These are phyloP conservation scores for Sparus aurata DNA, from an alignment of 2,797 vertebrate species.

Conservation along the genomic window DNA sequence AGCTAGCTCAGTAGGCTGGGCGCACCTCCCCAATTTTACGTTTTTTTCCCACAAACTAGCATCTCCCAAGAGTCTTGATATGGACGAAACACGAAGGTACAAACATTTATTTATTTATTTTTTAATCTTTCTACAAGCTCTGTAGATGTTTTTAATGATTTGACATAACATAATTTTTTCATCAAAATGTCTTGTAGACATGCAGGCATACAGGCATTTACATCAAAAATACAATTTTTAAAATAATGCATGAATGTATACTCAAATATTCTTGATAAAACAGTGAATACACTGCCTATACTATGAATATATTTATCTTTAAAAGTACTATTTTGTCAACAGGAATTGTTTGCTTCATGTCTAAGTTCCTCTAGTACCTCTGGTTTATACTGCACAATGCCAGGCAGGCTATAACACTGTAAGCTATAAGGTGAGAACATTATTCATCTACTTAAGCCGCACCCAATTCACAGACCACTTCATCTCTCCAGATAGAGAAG, in stretches of 20 bases:
- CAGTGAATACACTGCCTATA: too few species aligned
- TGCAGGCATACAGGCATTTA: neutral
- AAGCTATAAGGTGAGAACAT: conserved; percentile 88
- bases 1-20: too few species aligned
- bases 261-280: neutral
- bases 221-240: neutral
- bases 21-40: too few species aligned
- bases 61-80: too few species aligned
- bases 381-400: neutral
- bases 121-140: too few species aligned
- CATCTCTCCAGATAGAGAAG: conserved; percentile 87
- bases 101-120: too few species aligned
- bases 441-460: conserved; percentile 89
- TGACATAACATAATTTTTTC: too few species aligned
- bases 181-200: too few species aligned
- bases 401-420: conserved; percentile 88
- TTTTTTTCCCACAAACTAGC: too few species aligned
- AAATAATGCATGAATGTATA: neutral
- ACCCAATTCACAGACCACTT: conserved; percentile 74
- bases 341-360: neutral
- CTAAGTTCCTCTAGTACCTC: neutral
- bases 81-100: too few species aligned
- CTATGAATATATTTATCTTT: too few species aligned
- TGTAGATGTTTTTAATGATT: too few species aligned
- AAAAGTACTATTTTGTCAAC: neutral